These are phyloP conservation scores for Corapipo altera DNA, from an alignment of 2,113 vertebrate genomes.

Conservation along the genomic window DNA sequence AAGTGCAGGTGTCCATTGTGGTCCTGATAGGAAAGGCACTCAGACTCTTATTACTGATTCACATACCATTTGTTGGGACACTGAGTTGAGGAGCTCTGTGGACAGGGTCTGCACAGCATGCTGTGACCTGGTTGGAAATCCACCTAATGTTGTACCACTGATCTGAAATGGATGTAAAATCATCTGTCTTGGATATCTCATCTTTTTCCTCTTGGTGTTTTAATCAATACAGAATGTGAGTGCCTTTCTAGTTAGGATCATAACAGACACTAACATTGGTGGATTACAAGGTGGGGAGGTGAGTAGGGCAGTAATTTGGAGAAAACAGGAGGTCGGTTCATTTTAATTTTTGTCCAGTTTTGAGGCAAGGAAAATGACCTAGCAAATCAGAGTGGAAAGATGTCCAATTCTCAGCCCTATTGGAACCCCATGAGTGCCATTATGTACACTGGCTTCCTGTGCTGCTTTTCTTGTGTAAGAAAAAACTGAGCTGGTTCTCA, in stretches of 20 bases:
- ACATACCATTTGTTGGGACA: neutral
- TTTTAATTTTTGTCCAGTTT: neutral
- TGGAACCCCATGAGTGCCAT: neutral
- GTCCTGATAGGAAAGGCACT: neutral
- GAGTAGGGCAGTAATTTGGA: neutral
- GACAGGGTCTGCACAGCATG: neutral
- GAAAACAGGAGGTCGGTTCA: neutral
- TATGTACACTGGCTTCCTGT: neutral
- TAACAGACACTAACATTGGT: neutral
- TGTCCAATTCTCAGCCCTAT: neutral
- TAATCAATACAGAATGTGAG: neutral
- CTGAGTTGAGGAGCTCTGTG: neutral
- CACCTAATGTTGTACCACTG: neutral
- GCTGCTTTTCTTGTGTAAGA: neutral
- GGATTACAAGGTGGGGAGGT: neutral
- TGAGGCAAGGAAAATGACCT: neutral
- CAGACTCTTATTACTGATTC: neutral
- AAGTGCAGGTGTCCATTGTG: neutral
- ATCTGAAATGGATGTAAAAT: neutral
- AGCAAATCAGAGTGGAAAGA: neutral
- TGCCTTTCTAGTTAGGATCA: neutral
- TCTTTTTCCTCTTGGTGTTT: neutral
- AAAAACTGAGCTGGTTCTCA: neutral
- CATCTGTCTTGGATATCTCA: neutral
- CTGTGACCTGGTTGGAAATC: neutral